phyloP scores from a whole-genome alignment of 2,797 vertebrate genomes.

The Thunnus albacares region DNA sequence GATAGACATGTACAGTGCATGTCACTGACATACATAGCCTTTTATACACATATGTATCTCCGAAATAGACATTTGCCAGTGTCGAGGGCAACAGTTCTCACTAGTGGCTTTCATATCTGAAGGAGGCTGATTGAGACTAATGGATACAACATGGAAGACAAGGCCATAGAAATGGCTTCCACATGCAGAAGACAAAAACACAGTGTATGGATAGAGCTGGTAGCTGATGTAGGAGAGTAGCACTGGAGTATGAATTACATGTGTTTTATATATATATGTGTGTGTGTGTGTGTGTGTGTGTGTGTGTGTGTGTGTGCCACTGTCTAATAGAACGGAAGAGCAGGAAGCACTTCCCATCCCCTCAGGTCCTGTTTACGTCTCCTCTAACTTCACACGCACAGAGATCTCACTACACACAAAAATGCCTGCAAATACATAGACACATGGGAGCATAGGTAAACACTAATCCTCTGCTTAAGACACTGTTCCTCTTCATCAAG shows the following conservation, averaged over 20 bases:
- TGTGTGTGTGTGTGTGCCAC: slow-evolving; percentile 42
- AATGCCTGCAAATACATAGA: slow-evolving; percentile 5
- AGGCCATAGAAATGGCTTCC: slow-evolving; percentile 63
- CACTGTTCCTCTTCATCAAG: slow-evolving; percentile 59
- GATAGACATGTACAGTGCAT: slow-evolving; percentile 17
- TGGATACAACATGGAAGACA: slow-evolving; percentile 63
- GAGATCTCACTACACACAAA: slow-evolving; percentile 27
- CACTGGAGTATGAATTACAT: background rate
- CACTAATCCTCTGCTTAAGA: slow-evolving; percentile 34
- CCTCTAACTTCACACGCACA: slow-evolving; percentile 36
- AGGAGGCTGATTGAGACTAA: slow-evolving; percentile 72
- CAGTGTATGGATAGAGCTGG: slow-evolving; percentile 42
- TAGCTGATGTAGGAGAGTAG: slow-evolving; percentile 27
- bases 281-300: slow-evolving; percentile 33
- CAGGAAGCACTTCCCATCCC: slow-evolving; percentile 60
- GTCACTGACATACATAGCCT: slow-evolving; percentile 18
- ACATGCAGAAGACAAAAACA: slow-evolving; percentile 58
- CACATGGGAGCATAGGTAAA: slow-evolving; percentile 24
- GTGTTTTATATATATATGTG: slow-evolving; percentile 23
- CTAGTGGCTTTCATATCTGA: slow-evolving; percentile 62
- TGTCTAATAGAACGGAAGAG: slow-evolving; percentile 48
- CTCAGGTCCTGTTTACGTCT: slow-evolving; percentile 59
- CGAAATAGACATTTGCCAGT: slow-evolving; percentile 49
- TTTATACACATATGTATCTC: slow-evolving; percentile 40
- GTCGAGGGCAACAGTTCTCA: slow-evolving; percentile 45